A percentile compares a stretch with the other conserved stretches of the same genome.
These are phyloP conservation scores for Urocitellus parryii DNA, from an alignment of 2,113 vertebrate species.

Conservation along the genomic window DNA sequence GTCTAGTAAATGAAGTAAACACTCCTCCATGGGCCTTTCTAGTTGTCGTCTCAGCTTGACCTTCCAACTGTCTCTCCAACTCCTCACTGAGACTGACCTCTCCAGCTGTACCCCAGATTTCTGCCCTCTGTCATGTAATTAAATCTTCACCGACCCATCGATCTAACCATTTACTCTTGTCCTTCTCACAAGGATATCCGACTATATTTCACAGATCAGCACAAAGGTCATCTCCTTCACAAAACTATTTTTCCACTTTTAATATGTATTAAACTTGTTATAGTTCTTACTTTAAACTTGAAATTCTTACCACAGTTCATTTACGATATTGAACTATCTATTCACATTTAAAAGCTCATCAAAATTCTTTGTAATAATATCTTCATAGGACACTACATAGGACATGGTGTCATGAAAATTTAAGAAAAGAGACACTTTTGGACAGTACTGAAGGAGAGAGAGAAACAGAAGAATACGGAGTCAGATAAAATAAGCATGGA, in stretches of 20 bases:
- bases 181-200: not conserved
- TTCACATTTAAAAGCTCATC: constrained; percentile 15
- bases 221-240: not conserved
- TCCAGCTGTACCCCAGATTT: not conserved
- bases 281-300: not conserved
- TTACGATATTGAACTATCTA: not conserved
- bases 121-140: not conserved
- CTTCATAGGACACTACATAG: not conserved
- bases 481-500: not conserved
- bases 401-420: not conserved
- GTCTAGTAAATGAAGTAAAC: not conserved
- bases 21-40: not conserved
- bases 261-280: not conserved
- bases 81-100: not conserved
- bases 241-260: not conserved
- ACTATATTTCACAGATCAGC: not conserved
- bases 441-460: not conserved
- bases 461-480: not conserved
- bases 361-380: not conserved
- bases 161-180: not conserved
- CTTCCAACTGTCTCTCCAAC: not conserved
- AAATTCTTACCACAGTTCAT: not conserved
- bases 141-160: too few species aligned
- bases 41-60: too few species aligned
- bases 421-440: not conserved